Percentiles rank a stretch among this genome's conserved stretches.
phyloP scores from a whole-genome alignment of 2,113 vertebrate species.

The Pachycephala philippinensis region DNA sequence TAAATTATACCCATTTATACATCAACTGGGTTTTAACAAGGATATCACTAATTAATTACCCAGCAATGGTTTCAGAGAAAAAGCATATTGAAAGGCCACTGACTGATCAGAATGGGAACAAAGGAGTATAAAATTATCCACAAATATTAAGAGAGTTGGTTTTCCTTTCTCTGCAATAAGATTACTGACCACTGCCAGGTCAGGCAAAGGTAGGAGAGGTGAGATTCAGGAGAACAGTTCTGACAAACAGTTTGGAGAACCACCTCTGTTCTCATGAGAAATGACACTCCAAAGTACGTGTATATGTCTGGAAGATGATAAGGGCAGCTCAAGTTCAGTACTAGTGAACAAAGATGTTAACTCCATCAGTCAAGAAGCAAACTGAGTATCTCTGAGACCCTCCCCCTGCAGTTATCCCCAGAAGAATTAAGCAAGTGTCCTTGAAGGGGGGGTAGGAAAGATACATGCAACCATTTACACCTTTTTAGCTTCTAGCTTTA shows the following conservation, averaged over 20 bases:
- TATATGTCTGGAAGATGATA: neutral
- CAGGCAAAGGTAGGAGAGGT: neutral
- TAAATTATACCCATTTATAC: neutral
- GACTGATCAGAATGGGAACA: neutral
- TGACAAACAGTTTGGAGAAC: neutral
- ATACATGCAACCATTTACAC: neutral
- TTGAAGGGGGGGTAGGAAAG: neutral
- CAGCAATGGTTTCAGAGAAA: neutral
- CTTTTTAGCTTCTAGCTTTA: neutral
- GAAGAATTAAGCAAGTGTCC: neutral
- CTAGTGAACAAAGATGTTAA: neutral
- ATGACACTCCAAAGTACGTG: neutral
- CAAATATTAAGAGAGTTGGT: neutral
- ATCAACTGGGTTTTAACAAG: neutral
- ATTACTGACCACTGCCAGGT: neutral
- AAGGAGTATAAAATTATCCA: neutral
- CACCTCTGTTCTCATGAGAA: neutral
- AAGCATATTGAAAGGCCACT: neutral
- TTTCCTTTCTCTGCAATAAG: neutral
- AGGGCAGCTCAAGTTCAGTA: neutral
- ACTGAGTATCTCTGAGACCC: neutral
- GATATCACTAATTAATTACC: neutral
- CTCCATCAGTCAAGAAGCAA: neutral
- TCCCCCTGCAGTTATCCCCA: accelerated
- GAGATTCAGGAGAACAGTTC: neutral